phyloP scores from a whole-genome alignment of 2,113 vertebrate genomes.

The Etia nguti region DNA sequence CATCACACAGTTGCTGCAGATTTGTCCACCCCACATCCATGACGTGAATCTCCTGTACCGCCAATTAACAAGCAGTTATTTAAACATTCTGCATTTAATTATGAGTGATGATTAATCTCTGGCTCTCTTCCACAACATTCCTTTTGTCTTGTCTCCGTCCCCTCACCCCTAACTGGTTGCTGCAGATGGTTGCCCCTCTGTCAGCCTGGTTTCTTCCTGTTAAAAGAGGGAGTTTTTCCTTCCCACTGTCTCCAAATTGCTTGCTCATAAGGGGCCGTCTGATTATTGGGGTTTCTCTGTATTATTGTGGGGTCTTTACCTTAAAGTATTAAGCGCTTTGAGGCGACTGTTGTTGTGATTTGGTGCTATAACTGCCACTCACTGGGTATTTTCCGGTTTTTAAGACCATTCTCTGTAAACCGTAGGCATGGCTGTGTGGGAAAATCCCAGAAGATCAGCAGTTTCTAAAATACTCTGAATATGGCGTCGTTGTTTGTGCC shows the following conservation, averaged over 20 bases:
- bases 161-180: not conserved
- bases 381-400: fast-evolving
- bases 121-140: not conserved
- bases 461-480: not conserved
- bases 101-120: not conserved
- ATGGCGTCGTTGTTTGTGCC: fast-evolving
- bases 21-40: not conserved
- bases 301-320: not conserved
- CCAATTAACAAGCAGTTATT: not conserved
- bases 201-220: not conserved
- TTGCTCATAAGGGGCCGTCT: not conserved
- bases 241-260: not conserved
- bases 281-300: not conserved
- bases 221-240: not conserved
- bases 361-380: too few species aligned
- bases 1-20: fast-evolving
- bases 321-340: not conserved
- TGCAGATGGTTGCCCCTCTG: not conserved
- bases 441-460: not conserved
- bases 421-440: not conserved
- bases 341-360: too few species aligned
- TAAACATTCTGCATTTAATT: not conserved
- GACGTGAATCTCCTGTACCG: fast-evolving
- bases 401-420: not conserved
- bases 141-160: not conserved